These are phyloP conservation scores for Amphiprion clarkii DNA, from an alignment of 2,797 vertebrate species.

Conservation along the genomic window DNA sequence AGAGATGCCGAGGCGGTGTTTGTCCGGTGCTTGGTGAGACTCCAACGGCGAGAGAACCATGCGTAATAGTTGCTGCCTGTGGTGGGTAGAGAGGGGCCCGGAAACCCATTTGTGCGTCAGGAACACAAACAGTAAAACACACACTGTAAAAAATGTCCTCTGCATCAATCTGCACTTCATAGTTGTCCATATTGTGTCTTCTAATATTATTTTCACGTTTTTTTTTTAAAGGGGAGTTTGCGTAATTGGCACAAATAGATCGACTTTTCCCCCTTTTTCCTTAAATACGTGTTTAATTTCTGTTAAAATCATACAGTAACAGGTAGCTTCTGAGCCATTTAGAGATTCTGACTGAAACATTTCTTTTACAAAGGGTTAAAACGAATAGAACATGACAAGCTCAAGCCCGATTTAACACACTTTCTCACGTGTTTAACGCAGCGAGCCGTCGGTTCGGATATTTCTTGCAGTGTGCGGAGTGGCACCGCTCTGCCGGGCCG, in stretches of 20 bases:
- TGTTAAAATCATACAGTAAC: not conserved
- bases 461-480: constrained; percentile 58
- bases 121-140: constrained; percentile 46
- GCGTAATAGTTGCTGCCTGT: constrained; percentile 44
- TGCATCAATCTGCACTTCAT: not conserved
- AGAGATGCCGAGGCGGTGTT: constrained; percentile 10
- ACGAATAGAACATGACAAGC: too few relatives aligned
- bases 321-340: too few relatives aligned
- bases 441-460: too few relatives aligned
- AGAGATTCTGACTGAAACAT: too few relatives aligned
- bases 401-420: not conserved
- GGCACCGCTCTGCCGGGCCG: constrained; percentile 51
- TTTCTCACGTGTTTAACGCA: constrained; percentile 3
- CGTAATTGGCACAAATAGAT: not conserved
- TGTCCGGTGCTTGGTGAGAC: constrained; percentile 21
- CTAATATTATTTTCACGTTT: not conserved
- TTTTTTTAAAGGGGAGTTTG: rapidly evolving
- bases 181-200: not conserved
- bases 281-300: not conserved
- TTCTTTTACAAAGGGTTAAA: too few relatives aligned
- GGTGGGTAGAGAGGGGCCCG: constrained; percentile 35
- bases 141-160: constrained; percentile 54
- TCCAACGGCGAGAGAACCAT: constrained; percentile 24
- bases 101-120: constrained; percentile 61
- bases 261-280: not conserved